Base-by-base conservation (phyloP, 64 coral and sea anemone species). In the Anthopleura sola region DNA sequence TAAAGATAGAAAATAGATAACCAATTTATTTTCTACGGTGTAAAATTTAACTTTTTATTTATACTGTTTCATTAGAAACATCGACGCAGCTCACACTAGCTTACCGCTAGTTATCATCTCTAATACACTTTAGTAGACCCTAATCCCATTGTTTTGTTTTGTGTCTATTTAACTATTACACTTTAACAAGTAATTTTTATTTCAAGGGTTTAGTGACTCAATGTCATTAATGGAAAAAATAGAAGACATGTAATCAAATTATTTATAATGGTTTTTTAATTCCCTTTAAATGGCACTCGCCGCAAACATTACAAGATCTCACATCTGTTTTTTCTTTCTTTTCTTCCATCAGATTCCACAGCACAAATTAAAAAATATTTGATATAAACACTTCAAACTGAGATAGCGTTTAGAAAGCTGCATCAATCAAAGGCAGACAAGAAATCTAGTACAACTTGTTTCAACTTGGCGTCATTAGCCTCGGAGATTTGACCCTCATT, bases 381-480 rank as follows among this genome's bases (percentile, higher is more conserved):
- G 36, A 60, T 93, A 93, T 84, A 36, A 78, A 93, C 86, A 89
- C 80, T 84, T 88, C 29, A 78, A 32, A 79, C 51, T 69, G 46
- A 34, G 74, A 78, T 78, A 60, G 82, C 37, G 36, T 91, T 81
- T 68, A 58, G 6, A n/a, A 26, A n/a, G 69, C 66, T 36, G 75
- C 31, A 80, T 97, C 55, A 97, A 55, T 97, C 95, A 68, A 97
- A 97, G 19, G 91, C 85, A 68, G 90, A 84, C 53, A 97, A 50
- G 87, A 97, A 97, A 86, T 88, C 91, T 64, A 55, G 88, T 17
- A 97, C 95, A 82, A 97, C 83, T 49, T 97, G 87, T 85, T 97
- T 97, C 50, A 97, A 85, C 75, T 97, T 97, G 47, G 86, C 90
- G 78, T 97, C 95, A 47, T 93, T 97, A 26, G 92, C 95, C 77